Conservation (phyloP, 2,113 vertebrate genomes). For the Sakesphorus luctuosus region DNA sequence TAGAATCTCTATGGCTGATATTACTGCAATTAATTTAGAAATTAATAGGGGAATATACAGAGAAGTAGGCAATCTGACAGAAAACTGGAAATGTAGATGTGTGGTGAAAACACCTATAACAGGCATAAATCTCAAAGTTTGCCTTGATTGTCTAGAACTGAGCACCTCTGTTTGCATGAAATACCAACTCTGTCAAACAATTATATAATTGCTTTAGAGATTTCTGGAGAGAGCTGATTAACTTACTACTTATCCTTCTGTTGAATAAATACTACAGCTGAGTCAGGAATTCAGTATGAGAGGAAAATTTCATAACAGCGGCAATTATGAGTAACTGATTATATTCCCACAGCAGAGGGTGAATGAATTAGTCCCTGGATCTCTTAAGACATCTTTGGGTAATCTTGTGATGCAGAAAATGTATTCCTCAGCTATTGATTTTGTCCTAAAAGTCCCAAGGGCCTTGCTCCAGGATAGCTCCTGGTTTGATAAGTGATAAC, state of each 20-base stretch:
- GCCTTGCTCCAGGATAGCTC: background rate
- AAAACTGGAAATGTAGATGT: background rate
- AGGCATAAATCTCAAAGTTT: background rate
- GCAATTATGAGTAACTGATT: background rate
- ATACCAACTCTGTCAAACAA: background rate
- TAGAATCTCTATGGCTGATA: background rate
- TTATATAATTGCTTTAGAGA: conserved; percentile 19
- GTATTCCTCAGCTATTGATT: conserved; percentile 1
- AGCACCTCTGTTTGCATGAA: background rate
- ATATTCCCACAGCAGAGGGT: background rate
- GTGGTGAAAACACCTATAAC: background rate
- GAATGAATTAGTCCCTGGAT: background rate
- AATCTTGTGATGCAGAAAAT: background rate
- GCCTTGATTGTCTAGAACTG: background rate
- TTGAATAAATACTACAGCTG: conserved; percentile 17
- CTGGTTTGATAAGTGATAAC: background rate
- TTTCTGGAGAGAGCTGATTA: conserved; percentile 22
- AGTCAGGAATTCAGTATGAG: background rate
- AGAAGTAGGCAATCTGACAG: background rate
- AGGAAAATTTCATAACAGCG: background rate
- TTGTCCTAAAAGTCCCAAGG: background rate
- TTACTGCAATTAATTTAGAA: background rate
- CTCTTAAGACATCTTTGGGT: background rate
- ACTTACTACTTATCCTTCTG: conserved; percentile 17
- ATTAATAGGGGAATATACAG: background rate